Percentiles rank a stretch among this genome's conserved stretches.
phyloP scores from a whole-genome alignment of 2,113 vertebrate species.

The Oreamnos americanus region DNA sequence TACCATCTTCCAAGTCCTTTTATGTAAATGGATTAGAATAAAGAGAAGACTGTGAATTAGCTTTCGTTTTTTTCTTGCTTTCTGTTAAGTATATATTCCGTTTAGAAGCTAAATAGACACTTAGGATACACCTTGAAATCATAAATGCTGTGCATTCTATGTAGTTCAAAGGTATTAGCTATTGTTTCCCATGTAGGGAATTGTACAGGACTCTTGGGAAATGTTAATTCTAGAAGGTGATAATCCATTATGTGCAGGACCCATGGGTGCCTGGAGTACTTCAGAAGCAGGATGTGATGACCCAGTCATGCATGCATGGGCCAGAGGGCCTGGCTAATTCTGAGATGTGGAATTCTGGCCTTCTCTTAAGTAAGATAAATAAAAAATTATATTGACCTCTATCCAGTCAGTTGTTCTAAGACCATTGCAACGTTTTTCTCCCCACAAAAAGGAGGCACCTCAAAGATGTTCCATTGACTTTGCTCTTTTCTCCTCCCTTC shows the following conservation, averaged over 20 bases:
- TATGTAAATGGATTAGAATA: neutral
- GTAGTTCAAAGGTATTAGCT: neutral
- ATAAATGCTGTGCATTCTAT: neutral
- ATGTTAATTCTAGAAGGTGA: neutral
- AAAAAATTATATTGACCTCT: neutral
- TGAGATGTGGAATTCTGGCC: neutral
- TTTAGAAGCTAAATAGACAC: neutral
- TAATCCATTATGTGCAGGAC: neutral
- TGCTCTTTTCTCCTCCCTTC: neutral
- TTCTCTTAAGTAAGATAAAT: neutral
- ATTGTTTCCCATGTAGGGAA: neutral
- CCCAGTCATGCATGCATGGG: neutral
- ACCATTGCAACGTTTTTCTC: neutral
- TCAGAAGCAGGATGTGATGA: neutral
- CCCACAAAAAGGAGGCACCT: neutral
- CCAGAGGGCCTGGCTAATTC: neutral
- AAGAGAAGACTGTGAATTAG: neutral
- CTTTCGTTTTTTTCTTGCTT: constrained; percentile 5
- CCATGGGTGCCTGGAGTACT: neutral
- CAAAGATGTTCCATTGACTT: neutral
- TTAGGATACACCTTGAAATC: neutral
- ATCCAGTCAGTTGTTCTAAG: neutral
- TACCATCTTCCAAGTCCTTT: neutral
- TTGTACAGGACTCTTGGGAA: neutral
- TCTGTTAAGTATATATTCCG: neutral